phyloP scores from a whole-genome alignment of 64 coral and sea anemone genomes.

The Pocillopora verrucosa region DNA sequence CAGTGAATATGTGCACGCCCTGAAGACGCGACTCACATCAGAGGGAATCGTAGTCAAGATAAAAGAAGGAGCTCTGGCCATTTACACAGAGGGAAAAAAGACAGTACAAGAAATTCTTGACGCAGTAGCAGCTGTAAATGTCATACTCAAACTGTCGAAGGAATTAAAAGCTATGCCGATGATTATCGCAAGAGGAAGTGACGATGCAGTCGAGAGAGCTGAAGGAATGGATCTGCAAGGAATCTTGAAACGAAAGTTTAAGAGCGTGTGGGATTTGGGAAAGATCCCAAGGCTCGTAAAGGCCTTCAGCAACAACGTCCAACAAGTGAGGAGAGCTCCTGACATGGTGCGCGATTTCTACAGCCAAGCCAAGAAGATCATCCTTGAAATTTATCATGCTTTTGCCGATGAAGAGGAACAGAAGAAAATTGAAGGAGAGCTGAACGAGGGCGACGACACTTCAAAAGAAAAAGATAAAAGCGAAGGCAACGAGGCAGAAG shows the following conservation, averaged over 20 bases:
- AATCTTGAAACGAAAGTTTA: slow-evolving; percentile 58
- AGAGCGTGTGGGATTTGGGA: slow-evolving; percentile 50
- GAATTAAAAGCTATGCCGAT: slow-evolving; percentile 74
- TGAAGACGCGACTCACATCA: slow-evolving; percentile 71
- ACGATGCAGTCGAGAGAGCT: slow-evolving; percentile 43
- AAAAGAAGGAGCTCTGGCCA: slow-evolving; percentile 67
- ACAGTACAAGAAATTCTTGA: slow-evolving; percentile 50
- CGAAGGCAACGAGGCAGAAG: neutral
- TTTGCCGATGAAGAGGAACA: slow-evolving; percentile 77
- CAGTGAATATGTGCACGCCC: slow-evolving; percentile 65
- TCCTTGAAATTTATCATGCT: slow-evolving; percentile 61
- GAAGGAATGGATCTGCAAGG: slow-evolving; percentile 31
- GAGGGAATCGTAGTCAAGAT: slow-evolving; percentile 80
- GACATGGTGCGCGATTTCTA: slow-evolving; percentile 74
- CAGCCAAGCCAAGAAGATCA: slow-evolving; percentile 50
- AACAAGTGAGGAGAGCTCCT: slow-evolving; percentile 69
- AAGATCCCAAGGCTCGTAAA: slow-evolving; percentile 62
- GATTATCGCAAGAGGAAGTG: slow-evolving; percentile 44
- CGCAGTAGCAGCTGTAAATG: slow-evolving; percentile 53
- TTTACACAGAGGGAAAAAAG: slow-evolving; percentile 60
- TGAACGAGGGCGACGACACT: slow-evolving; percentile 8
- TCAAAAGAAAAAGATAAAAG: neutral
- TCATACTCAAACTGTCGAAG: slow-evolving; percentile 61
- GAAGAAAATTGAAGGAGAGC: slow-evolving; percentile 51
- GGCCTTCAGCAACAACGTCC: slow-evolving; percentile 58